These are phyloP conservation scores for Papilio xuthus DNA, from an alignment of 1,140 invertebrate species.

Conservation along the genomic window DNA sequence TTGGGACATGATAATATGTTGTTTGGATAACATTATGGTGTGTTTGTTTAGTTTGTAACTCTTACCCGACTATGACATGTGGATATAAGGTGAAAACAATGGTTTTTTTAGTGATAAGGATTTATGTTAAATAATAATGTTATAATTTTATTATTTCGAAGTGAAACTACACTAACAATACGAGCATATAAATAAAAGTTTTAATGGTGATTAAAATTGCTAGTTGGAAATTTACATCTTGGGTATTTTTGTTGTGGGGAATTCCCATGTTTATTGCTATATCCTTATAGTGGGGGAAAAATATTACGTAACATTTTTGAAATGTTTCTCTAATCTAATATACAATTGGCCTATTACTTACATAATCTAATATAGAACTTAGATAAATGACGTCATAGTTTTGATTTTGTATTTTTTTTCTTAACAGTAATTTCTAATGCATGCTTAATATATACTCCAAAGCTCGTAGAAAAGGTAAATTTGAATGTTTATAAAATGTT, in stretches of 20 bases:
- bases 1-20: background rate
- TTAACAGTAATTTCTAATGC: background rate
- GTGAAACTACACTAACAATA: background rate
- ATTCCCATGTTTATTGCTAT: background rate
- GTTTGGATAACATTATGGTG: background rate
- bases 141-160: background rate
- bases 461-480: too few relatives aligned
- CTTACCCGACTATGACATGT: background rate
- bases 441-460: too few relatives aligned
- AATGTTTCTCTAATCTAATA: background rate
- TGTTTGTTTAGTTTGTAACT: conserved; percentile 18
- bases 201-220: background rate
- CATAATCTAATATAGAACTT: background rate
- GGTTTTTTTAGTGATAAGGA: background rate
- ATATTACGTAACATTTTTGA: background rate
- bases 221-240: background rate
- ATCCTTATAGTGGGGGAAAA: background rate
- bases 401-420: background rate
- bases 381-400: background rate
- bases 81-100: background rate
- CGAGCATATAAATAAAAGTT: background rate
- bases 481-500: too few relatives aligned
- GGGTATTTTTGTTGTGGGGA: background rate
- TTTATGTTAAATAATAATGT: background rate
- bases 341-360: background rate